These are phyloP conservation scores for Blera fallax DNA, from an alignment of 2,888 invertebrate species.

Conservation along the genomic window DNA sequence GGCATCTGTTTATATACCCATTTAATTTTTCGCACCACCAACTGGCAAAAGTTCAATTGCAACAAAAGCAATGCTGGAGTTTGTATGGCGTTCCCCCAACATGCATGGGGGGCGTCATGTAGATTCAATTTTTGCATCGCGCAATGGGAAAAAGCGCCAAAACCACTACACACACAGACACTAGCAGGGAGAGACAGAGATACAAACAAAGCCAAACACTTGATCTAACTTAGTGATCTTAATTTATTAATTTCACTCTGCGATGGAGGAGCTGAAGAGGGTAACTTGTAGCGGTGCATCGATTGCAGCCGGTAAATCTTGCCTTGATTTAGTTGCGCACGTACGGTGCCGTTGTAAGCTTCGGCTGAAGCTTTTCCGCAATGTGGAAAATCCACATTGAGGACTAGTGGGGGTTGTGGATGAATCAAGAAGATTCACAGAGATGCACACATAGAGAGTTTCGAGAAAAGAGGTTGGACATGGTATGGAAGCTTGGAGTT, in stretches of 20 bases:
- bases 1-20: slow-evolving; percentile 71
- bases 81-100: slow-evolving; percentile 36
- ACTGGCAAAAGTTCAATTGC: slow-evolving; percentile 67
- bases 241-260: slow-evolving; percentile 63
- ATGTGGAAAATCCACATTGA: slow-evolving; percentile 14
- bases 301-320: slow-evolving; percentile 38
- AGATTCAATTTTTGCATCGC: slow-evolving; percentile 16
- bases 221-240: slow-evolving; percentile 69
- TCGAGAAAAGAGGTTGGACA: slow-evolving; percentile 69
- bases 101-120: slow-evolving; percentile 68
- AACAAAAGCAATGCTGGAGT: slow-evolving; percentile 34
- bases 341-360: slow-evolving; percentile 36
- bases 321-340: slow-evolving; percentile 66
- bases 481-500: too few relatives aligned
- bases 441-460: slow-evolving; percentile 53
- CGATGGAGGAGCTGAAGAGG: slow-evolving; percentile 16
- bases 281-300: slow-evolving; percentile 22
- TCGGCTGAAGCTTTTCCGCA: slow-evolving; percentile 64
- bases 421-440: slow-evolving; percentile 60
- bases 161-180: slow-evolving; percentile 34
- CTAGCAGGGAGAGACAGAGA: background rate
- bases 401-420: slow-evolving; percentile 44
- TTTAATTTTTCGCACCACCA: slow-evolving; percentile 65
- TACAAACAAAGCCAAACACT: slow-evolving; percentile 25
- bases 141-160: slow-evolving; percentile 30